These are phyloP conservation scores for Neotoxoptera formosana DNA, from an alignment of 1,140 invertebrate species.

Conservation along the genomic window DNA sequence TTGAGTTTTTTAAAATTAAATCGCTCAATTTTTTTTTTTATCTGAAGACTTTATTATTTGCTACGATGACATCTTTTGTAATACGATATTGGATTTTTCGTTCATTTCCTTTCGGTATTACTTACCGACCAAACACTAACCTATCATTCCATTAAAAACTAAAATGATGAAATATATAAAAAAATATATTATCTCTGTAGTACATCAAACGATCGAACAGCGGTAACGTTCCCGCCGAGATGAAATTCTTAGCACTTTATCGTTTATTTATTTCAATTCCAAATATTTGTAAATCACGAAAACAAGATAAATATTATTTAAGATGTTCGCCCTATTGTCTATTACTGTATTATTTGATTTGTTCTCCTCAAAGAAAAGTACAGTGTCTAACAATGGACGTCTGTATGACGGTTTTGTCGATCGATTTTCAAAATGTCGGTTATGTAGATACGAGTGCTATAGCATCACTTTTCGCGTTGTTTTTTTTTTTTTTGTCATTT, in stretches of 20 bases:
- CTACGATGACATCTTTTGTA: constrained; percentile 1
- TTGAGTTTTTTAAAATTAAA: constrained; percentile 18
- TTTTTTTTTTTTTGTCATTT: not conserved
- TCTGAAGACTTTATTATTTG: not conserved
- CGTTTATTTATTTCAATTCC: not conserved
- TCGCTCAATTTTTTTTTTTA: not conserved
- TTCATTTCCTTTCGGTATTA: not conserved
- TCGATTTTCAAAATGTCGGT: not conserved
- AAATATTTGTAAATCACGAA: not conserved
- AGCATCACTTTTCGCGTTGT: not conserved
- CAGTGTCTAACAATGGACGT: not conserved
- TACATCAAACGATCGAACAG: not conserved
- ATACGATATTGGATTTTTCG: not conserved
- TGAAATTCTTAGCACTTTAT: not conserved
- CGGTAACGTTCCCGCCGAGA: not conserved
- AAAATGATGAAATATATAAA: not conserved
- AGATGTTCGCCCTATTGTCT: not conserved
- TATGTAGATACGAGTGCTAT: not conserved
- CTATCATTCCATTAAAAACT: not conserved
- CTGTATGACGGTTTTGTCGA: not conserved
- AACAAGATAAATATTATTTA: not conserved
- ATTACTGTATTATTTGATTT: not conserved
- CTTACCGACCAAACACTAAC: not conserved
- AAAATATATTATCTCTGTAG: not conserved
- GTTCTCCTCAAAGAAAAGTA: not conserved